Percentiles rank a stretch among this genome's conserved stretches.
Evolutionary conservation across 2,888 invertebrate species (phyloP).

Genomic region (Nomada ruficornis): DNA sequence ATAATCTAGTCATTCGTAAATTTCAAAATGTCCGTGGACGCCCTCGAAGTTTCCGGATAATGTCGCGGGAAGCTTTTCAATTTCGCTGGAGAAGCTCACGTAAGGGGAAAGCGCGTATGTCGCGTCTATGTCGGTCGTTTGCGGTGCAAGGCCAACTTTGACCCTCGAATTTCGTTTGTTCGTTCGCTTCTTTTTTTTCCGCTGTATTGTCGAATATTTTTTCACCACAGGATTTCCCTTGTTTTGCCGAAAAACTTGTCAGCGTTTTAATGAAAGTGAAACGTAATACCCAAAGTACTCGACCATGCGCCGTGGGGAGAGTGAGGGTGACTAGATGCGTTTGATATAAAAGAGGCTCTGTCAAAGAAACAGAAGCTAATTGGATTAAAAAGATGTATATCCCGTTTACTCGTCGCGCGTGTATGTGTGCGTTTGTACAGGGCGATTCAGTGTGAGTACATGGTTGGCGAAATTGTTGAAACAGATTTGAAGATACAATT

Average conservation of each 20-base stretch:
- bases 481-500: too few relatives aligned
- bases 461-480: background rate
- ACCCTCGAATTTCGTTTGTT: background rate
- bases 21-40: background rate
- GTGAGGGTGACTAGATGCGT: constrained; percentile 14
- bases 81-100: background rate
- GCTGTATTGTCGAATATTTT: background rate
- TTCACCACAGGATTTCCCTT: background rate
- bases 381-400: constrained; percentile 59
- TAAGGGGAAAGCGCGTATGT: background rate
- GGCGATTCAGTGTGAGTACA: background rate
- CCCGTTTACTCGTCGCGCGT: constrained; percentile 1
- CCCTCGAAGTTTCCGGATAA: constrained; percentile 51
- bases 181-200: background rate
- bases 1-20: constrained; percentile 63
- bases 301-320: background rate
- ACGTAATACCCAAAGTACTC: constrained; percentile 38
- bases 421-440: background rate
- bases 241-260: constrained; percentile 8
- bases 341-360: constrained; percentile 52
- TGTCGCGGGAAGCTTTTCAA: constrained; percentile 34
- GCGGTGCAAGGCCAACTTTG: constrained; percentile 9
- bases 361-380: constrained; percentile 53
- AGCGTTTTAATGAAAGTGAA: constrained; percentile 54
- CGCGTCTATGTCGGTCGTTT: background rate